Evolutionary conservation across 2,888 invertebrate species (phyloP).

Genomic region (Netelia fuscicornis): DNA sequence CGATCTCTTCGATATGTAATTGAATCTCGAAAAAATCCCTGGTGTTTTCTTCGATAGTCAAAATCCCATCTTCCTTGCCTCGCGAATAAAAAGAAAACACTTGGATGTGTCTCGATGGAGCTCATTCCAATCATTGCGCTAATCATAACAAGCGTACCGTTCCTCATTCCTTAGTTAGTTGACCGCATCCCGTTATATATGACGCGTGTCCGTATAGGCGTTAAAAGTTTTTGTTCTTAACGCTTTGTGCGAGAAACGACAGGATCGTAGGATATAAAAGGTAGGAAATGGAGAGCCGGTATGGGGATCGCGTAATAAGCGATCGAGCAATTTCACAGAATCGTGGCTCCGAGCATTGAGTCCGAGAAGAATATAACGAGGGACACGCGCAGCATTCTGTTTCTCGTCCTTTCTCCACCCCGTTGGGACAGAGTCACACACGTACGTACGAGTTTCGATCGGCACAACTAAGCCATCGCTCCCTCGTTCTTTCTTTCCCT

Average conservation of each 20-base stretch:
- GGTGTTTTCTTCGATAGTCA: not conserved
- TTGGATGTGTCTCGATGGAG: not conserved
- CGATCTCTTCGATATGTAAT: not conserved
- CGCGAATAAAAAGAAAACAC: not conserved
- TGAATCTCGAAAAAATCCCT: not conserved
- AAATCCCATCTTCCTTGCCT: not conserved
- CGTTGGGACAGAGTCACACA: constrained; percentile 49
- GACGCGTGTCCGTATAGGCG: constrained; percentile 45
- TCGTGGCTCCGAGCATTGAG: constrained; percentile 73
- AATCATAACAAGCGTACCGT: constrained; percentile 25
- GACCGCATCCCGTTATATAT: constrained; percentile 35
- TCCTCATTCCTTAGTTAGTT: constrained; percentile 28
- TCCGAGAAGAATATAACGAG: constrained; percentile 83
- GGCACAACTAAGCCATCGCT: constrained; percentile 8
- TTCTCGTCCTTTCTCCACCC: constrained; percentile 12
- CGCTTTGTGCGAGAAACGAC: constrained; percentile 21
- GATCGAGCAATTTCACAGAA: constrained; percentile 82
- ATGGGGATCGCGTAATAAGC: constrained; percentile 72
- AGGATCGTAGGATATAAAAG: not conserved
- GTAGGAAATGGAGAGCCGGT: constrained; percentile 5
- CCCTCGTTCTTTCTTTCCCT: constrained; percentile 19
- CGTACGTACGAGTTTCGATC: not conserved
- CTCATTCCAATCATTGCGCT: not conserved
- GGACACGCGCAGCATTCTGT: constrained; percentile 77
- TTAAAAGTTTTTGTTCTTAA: constrained; percentile 63